These are phyloP conservation scores for silkworm (Bombyx mori) DNA, from an alignment of 1,140 invertebrate genomes.

Conservation along the genomic window DNA sequence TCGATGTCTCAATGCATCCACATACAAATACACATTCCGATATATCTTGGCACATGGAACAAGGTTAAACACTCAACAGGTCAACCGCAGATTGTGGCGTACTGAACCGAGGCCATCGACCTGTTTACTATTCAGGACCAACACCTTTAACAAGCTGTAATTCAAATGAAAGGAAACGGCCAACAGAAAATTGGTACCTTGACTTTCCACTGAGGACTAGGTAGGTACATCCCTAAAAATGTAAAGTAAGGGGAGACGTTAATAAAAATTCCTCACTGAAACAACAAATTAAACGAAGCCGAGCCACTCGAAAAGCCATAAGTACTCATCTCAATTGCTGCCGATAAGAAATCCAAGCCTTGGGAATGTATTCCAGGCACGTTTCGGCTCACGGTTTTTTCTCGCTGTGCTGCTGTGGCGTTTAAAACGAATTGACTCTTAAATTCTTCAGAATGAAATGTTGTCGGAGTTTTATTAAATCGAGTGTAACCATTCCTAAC, in stretches of 20 bases:
- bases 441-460: constrained; percentile 68
- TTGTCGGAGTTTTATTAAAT: constrained; percentile 71
- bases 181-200: constrained; percentile 33
- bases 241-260: constrained; percentile 61
- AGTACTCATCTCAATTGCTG: constrained; percentile 71
- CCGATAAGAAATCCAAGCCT: constrained; percentile 70
- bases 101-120: constrained; percentile 12
- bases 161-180: constrained; percentile 23
- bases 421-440: constrained; percentile 69
- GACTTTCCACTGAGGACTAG: constrained; percentile 36
- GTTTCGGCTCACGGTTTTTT: constrained; percentile 65
- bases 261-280: constrained; percentile 69
- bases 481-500: constrained; percentile 69
- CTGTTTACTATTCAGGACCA: constrained; percentile 17
- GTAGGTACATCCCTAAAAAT: constrained; percentile 31
- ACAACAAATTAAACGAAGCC: constrained; percentile 71
- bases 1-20: too few relatives aligned
- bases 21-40: too few relatives aligned
- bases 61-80: constrained; percentile 15
- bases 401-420: constrained; percentile 56
- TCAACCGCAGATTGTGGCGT: constrained; percentile 15
- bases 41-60: too few relatives aligned
- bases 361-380: constrained; percentile 64
- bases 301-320: constrained; percentile 70
- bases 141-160: constrained; percentile 10